Evolutionary conservation across 2,113 vertebrate genomes (phyloP).

Genomic region (Pangasianodon hypophthalmus): DNA sequence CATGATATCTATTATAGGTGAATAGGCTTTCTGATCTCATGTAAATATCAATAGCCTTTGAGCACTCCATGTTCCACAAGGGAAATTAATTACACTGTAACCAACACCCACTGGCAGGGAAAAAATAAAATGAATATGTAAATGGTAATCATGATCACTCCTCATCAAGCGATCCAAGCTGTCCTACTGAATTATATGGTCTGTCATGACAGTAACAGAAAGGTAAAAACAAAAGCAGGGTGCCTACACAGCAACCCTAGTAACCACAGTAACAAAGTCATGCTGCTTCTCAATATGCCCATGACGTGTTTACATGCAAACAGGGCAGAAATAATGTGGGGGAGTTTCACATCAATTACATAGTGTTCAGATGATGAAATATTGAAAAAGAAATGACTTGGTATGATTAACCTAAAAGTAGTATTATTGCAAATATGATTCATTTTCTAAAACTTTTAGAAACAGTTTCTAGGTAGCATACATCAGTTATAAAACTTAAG

Average conservation of each 20-base stretch:
- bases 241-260: conserved; percentile 33
- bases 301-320: conserved; percentile 41
- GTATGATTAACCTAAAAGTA: not conserved
- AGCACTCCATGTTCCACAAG: conserved; percentile 15
- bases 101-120: conserved; percentile 7
- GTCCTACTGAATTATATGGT: conserved; percentile 32
- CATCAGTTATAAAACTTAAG: not conserved
- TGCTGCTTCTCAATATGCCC: conserved; percentile 32
- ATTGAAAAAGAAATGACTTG: not conserved
- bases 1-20: not conserved
- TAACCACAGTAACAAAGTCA: conserved; percentile 27
- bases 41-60: conserved; percentile 29
- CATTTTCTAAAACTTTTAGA: not conserved
- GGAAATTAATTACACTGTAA: conserved; percentile 35
- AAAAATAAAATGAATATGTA: conserved; percentile 41
- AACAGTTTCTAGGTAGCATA: not conserved
- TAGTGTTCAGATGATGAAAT: conserved; percentile 20
- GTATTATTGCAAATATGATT: not conserved
- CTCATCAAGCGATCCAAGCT: conserved; percentile 36
- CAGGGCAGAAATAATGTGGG: conserved; percentile 21
- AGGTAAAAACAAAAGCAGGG: conserved; percentile 41
- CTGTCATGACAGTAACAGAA: conserved; percentile 32
- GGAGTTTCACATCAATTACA: conserved; percentile 45
- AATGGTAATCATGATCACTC: conserved; percentile 45
- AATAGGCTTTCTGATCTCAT: not conserved